Evolutionary conservation across 2,888 invertebrate genomes (phyloP).

Genomic region (Polymixis flavicincta): DNA sequence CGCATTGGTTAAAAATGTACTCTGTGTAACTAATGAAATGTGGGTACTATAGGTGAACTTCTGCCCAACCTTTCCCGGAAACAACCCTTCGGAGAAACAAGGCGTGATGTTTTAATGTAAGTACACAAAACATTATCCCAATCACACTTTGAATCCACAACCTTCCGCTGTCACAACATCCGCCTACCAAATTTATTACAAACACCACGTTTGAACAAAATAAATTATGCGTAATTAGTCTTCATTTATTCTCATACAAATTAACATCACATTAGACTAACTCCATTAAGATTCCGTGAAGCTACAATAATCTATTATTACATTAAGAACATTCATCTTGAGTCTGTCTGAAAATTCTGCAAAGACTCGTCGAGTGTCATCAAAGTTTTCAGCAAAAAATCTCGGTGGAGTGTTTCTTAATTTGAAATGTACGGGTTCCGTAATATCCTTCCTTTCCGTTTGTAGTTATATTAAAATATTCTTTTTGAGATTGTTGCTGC

Average conservation of each 20-base stretch:
- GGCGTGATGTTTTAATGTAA: background rate
- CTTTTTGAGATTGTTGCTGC: too few species aligned
- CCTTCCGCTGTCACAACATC: background rate
- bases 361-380: slow-evolving; percentile 39
- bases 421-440: slow-evolving; percentile 31
- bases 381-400: slow-evolving; percentile 51
- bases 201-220: slow-evolving; percentile 12
- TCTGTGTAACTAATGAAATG: background rate
- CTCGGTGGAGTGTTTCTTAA: slow-evolving; percentile 1
- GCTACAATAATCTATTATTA: slow-evolving; percentile 38
- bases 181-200: background rate
- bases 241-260: slow-evolving; percentile 35
- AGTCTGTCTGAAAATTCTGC: slow-evolving; percentile 38
- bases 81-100: background rate
- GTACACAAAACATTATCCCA: background rate
- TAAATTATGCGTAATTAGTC: slow-evolving; percentile 28
- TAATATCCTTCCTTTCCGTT: background rate
- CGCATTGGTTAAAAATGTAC: too few species aligned
- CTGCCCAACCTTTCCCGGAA: background rate
- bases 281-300: slow-evolving; percentile 29
- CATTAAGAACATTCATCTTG: slow-evolving; percentile 53
- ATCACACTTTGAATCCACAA: background rate
- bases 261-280: slow-evolving; percentile 22
- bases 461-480: background rate
- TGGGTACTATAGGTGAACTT: background rate